Evolutionary conservation across 2,888 invertebrate species (phyloP).

Genomic region (Flexamia atlantica): DNA sequence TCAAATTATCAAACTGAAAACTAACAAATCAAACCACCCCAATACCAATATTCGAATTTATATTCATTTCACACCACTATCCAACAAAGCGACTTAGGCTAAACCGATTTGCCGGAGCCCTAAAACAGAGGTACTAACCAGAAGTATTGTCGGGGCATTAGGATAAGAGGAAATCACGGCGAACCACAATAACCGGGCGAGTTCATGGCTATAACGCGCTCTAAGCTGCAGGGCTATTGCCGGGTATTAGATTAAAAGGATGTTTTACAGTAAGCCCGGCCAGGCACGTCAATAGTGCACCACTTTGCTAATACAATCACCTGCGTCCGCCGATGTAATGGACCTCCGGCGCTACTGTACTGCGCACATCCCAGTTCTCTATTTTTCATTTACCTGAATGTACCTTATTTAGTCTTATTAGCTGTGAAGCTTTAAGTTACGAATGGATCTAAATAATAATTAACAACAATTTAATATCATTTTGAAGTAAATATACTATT

Average conservation of each 20-base stretch:
- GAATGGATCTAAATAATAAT: no score
- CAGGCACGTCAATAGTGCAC: slow-evolving; percentile 1
- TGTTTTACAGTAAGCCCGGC: slow-evolving; percentile 6
- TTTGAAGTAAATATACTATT: no score
- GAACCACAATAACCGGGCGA: slow-evolving; percentile 1
- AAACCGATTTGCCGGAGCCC: background rate
- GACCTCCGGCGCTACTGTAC: background rate
- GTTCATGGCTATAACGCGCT: background rate
- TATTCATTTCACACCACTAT: no score
- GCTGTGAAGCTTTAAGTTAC: no score
- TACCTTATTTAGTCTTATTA: no score
- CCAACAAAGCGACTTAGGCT: background rate
- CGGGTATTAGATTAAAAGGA: slow-evolving; percentile 29
- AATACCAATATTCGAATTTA: no score
- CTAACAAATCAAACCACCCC: no score
- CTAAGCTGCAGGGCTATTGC: slow-evolving; percentile 18
- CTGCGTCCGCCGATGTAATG: background rate
- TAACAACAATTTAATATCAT: no score
- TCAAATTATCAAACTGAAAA: no score
- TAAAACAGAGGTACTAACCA: background rate
- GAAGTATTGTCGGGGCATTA: background rate
- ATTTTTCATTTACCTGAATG: no score
- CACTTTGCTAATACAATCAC: slow-evolving; percentile 17
- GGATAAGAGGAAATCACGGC: slow-evolving; percentile 2
- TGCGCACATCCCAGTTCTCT: no score